A percentile compares a stretch with the other conserved stretches of the same genome.
Conservation (phyloP, 2,797 vertebrate genomes). For the Psittacula echo region DNA sequence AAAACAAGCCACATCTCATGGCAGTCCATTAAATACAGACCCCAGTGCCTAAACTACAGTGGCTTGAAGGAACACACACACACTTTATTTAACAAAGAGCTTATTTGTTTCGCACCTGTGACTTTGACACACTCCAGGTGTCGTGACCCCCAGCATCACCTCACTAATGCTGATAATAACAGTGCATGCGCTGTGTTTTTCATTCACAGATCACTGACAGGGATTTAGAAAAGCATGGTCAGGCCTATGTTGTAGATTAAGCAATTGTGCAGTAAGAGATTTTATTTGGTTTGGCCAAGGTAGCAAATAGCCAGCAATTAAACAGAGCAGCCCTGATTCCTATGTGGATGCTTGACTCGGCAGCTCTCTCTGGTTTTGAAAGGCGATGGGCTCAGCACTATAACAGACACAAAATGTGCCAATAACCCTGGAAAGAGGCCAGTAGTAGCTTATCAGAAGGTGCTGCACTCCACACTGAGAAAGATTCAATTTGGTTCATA, state of each 20-base stretch:
- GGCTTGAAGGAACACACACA: neutral
- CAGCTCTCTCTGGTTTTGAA: neutral
- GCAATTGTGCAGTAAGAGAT: neutral
- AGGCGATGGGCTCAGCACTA: neutral
- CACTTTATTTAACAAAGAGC: neutral
- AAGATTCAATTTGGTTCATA: neutral
- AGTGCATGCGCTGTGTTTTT: neutral
- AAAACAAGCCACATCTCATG: neutral
- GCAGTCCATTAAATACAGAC: neutral
- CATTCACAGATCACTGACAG: neutral
- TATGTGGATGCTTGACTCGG: rapidly evolving
- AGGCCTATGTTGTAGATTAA: neutral
- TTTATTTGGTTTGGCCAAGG: neutral
- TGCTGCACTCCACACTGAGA: neutral
- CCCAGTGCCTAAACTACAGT: neutral
- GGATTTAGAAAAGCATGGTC: neutral
- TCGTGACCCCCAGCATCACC: neutral
- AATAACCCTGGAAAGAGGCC: neutral
- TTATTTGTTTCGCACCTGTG: neutral
- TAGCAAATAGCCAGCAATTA: neutral
- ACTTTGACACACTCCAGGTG: neutral
- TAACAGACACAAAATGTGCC: neutral
- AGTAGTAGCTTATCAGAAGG: neutral
- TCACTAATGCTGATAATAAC: neutral
- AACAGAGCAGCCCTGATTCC: neutral